Conservation (phyloP, 2,797 vertebrate species). For the Gastrophryne carolinensis region DNA sequence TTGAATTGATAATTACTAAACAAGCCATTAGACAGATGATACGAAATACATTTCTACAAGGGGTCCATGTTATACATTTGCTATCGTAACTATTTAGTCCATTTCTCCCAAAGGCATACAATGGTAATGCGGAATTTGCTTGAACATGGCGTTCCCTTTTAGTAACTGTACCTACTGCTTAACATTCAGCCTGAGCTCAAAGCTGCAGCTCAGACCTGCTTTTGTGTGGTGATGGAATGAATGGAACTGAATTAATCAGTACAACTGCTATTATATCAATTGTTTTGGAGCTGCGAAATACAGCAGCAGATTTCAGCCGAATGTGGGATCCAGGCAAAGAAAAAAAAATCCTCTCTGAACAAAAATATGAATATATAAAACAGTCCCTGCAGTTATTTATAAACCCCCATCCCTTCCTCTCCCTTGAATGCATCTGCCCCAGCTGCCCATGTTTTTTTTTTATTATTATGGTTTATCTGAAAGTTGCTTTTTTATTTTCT, state of each 20-base stretch:
- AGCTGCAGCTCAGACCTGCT: not conserved
- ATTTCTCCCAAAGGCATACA: no score
- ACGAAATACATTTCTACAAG: no score
- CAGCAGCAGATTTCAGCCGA: not conserved
- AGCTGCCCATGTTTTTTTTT: slow-evolving; percentile 35
- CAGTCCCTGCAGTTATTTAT: slow-evolving; percentile 38
- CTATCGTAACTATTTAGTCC: no score
- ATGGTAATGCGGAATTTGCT: no score
- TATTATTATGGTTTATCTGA: slow-evolving; percentile 30
- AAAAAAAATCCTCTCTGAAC: not conserved
- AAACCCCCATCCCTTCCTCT: not conserved
- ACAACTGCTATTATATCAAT: not conserved
- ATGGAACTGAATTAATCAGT: slow-evolving; percentile 13
- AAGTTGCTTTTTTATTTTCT: slow-evolving; percentile 16
- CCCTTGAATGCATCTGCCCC: slow-evolving; percentile 23
- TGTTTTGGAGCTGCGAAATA: not conserved
- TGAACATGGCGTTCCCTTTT: not conserved
- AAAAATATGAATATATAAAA: slow-evolving; percentile 21
- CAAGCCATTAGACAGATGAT: no score
- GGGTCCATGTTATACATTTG: no score
- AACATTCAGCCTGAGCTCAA: not conserved
- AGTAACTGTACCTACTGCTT: not conserved
- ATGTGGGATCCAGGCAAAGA: not conserved
- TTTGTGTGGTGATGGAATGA: not conserved
- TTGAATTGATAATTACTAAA: no score